A percentile compares a stretch with the other conserved stretches of the same genome.
phyloP scores from a whole-genome alignment of 2,113 vertebrate genomes.

The Neogobius melanostomus region DNA sequence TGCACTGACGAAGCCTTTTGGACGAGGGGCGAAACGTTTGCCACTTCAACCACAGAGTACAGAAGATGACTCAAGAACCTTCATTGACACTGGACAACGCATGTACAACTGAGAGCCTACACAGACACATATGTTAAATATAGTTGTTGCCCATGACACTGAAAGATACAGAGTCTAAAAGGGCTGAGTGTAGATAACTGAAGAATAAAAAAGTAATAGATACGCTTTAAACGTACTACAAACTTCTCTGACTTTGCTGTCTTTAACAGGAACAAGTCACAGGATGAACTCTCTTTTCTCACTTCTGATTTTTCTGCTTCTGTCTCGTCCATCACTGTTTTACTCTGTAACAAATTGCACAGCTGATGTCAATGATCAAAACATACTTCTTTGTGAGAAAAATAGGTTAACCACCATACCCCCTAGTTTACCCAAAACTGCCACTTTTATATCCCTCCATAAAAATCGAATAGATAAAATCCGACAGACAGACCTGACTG shows the following conservation, averaged over 20 bases:
- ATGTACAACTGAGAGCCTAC: too few relatives aligned
- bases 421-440: conserved; percentile 23
- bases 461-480: not conserved
- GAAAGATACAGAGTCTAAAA: too few relatives aligned
- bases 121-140: too few relatives aligned
- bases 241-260: not conserved
- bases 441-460: rapidly evolving
- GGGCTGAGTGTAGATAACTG: too few relatives aligned
- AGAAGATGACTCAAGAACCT: too few relatives aligned
- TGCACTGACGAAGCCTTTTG: too few relatives aligned
- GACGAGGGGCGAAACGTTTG: too few relatives aligned
- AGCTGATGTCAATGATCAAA: not conserved
- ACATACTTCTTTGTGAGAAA: not conserved
- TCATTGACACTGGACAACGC: too few relatives aligned
- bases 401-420: conserved; percentile 15
- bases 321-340: not conserved
- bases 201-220: too few relatives aligned
- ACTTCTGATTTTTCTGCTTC: conserved; percentile 14
- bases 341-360: conserved; percentile 39
- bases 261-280: not conserved
- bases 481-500: conserved; percentile 3
- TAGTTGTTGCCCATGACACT: too few relatives aligned
- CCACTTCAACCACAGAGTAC: too few relatives aligned
- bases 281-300: not conserved
- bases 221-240: not conserved